Percentiles rank a stretch among this genome's conserved stretches.
phyloP scores from a whole-genome alignment of 2,888 invertebrate genomes.

The Lissocephala sabroskyi region DNA sequence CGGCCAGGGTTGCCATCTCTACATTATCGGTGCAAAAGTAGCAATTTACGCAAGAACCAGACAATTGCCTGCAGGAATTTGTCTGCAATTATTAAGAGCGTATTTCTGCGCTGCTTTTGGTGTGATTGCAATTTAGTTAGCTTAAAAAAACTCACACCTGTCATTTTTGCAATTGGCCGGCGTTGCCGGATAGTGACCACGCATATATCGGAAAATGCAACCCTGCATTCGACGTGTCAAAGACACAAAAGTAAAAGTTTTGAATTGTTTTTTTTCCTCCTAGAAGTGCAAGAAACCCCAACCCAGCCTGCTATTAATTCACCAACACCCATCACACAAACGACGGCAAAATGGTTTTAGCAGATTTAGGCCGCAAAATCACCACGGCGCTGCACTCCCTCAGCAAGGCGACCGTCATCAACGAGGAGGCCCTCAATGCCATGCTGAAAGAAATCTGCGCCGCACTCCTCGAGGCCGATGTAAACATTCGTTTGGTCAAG shows the following conservation, averaged over 20 bases:
- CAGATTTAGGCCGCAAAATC: conserved; percentile 99
- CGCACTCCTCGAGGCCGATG: conserved; percentile 97
- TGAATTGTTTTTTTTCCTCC: conserved; percentile 8
- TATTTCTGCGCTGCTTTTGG: too few species aligned
- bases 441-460: conserved; percentile 99
- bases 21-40: too few species aligned
- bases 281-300: conserved; percentile 24
- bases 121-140: too few species aligned
- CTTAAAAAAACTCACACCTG: too few species aligned
- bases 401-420: conserved; percentile 98
- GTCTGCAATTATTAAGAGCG: too few species aligned
- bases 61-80: too few species aligned
- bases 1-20: too few species aligned
- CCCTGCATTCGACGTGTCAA: conserved; percentile 40
- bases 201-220: too few species aligned
- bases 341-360: conserved; percentile 92
- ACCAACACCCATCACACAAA: conserved; percentile 20
- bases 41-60: too few species aligned
- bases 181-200: too few species aligned
- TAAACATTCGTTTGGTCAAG: conserved; percentile 95
- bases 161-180: too few species aligned
- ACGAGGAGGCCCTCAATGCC: conserved; percentile 98
- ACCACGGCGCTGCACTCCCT: conserved; percentile 97
- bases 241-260: conserved; percentile 24
- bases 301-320: conserved; percentile 24